These are phyloP conservation scores for Ageneiosus marmoratus DNA, from an alignment of 2,113 vertebrate species.

Conservation along the genomic window DNA sequence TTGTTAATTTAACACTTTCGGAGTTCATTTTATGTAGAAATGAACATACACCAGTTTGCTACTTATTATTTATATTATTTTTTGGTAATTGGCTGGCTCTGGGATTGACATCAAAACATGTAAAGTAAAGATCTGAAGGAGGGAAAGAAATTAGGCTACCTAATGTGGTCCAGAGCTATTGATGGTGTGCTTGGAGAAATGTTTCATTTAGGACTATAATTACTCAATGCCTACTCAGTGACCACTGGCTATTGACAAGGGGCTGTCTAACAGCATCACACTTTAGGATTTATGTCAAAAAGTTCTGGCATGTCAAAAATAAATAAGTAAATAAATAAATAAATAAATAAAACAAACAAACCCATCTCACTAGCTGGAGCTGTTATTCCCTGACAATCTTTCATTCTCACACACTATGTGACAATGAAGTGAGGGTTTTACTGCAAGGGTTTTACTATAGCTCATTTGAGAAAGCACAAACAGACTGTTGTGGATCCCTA, in stretches of 20 bases:
- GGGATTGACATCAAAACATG: not conserved
- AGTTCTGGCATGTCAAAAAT: not conserved
- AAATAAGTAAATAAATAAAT: slow-evolving; percentile 4
- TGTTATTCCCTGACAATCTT: slow-evolving; percentile 6
- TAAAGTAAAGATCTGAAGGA: not conserved
- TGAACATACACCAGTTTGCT: not conserved
- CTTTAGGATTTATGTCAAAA: not conserved
- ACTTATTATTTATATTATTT: not conserved
- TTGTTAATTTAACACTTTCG: too few species aligned
- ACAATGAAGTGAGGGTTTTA: slow-evolving; percentile 15
- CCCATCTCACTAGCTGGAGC: not conserved
- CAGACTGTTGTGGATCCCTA: slow-evolving; percentile 8
- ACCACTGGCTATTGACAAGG: not conserved
- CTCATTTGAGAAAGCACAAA: slow-evolving; percentile 5
- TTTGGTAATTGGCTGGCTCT: not conserved
- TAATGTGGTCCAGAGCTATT: not conserved
- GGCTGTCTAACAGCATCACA: not conserved
- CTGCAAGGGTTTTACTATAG: slow-evolving; percentile 10
- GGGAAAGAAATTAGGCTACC: not conserved
- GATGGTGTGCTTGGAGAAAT: not conserved
- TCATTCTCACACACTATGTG: slow-evolving; percentile 8
- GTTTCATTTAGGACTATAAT: not conserved
- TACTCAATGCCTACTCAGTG: not conserved
- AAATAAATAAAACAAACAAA: not conserved
- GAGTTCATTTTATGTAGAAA: too few species aligned